Evolutionary conservation across 2,888 invertebrate genomes (phyloP).

Genomic region (Fabriciana adippe): DNA sequence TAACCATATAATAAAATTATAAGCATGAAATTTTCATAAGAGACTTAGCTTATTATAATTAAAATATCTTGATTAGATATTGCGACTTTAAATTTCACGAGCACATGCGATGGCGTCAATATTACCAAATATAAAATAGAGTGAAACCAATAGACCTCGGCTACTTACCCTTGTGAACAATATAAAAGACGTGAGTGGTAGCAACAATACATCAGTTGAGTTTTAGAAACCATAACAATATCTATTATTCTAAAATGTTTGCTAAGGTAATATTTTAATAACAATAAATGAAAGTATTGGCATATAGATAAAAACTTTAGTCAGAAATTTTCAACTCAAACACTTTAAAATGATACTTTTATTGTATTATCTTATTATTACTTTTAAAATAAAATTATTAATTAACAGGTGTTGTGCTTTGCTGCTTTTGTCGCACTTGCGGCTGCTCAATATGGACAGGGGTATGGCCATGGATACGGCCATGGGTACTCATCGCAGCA

Average conservation of each 20-base stretch:
- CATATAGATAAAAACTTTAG: too few species aligned
- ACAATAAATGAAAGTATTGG: too few species aligned
- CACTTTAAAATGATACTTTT: too few species aligned
- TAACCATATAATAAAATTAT: too few species aligned
- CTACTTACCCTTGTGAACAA: slow-evolving; percentile 40
- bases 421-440: slow-evolving; percentile 40
- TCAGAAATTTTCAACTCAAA: too few species aligned
- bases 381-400: neutral
- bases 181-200: slow-evolving; percentile 45
- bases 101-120: neutral
- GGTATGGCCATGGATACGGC: slow-evolving; percentile 33
- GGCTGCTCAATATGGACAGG: slow-evolving; percentile 45
- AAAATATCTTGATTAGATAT: too few species aligned
- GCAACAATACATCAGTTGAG: slow-evolving; percentile 44
- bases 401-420: slow-evolving; percentile 27
- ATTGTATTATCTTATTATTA: neutral
- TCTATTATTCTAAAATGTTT: slow-evolving; percentile 28
- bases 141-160: slow-evolving; percentile 39
- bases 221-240: slow-evolving; percentile 28
- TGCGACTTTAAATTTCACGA: neutral
- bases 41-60: too few species aligned
- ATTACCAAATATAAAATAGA: slow-evolving; percentile 25
- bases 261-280: slow-evolving; percentile 16
- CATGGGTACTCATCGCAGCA: slow-evolving; percentile 48
- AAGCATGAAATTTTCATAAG: too few species aligned